A percentile compares a stretch with the other conserved stretches of the same genome.
These are phyloP conservation scores for Pemphredon lugubris DNA, from an alignment of 2,888 invertebrate genomes.

Conservation along the genomic window DNA sequence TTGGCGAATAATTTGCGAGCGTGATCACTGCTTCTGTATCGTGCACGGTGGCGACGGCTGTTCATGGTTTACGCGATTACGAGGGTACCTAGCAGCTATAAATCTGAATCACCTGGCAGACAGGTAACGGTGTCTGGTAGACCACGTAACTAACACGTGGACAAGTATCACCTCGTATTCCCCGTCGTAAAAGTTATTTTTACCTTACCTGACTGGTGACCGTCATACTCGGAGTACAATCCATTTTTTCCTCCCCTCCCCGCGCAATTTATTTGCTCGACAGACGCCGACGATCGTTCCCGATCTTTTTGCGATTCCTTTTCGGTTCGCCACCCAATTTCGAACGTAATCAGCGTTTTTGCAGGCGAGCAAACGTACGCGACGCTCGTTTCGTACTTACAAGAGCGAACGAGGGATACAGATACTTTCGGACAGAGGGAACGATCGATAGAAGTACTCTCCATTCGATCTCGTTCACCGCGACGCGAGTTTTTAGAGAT, in stretches of 20 bases:
- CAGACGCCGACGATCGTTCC: neutral
- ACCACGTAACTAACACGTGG: neutral
- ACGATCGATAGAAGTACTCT: too few species aligned
- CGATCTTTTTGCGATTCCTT: neutral
- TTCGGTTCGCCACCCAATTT: neutral
- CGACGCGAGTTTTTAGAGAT: neutral
- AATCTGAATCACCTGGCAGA: constrained; percentile 31
- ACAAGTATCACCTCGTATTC: neutral
- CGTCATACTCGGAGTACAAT: too few species aligned
- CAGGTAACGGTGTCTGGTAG: constrained; percentile 23
- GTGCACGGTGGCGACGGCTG: neutral
- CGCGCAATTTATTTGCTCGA: neutral
- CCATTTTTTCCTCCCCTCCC: too few species aligned
- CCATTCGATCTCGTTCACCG: neutral
- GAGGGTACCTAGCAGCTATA: constrained; percentile 27
- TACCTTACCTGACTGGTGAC: too few species aligned
- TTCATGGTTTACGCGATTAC: constrained; percentile 17
- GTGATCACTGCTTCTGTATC: too few species aligned
- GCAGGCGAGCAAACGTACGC: too few species aligned
- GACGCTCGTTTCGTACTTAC: too few species aligned
- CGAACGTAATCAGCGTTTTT: too few species aligned
- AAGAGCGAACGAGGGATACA: too few species aligned
- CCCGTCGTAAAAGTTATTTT: constrained; percentile 13
- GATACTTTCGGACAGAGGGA: neutral
- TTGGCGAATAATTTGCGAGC: too few species aligned